Percentiles rank a stretch among this genome's conserved stretches.
Evolutionary conservation across 2,888 invertebrate genomes (phyloP).

Genomic region (Idaea biselata): DNA sequence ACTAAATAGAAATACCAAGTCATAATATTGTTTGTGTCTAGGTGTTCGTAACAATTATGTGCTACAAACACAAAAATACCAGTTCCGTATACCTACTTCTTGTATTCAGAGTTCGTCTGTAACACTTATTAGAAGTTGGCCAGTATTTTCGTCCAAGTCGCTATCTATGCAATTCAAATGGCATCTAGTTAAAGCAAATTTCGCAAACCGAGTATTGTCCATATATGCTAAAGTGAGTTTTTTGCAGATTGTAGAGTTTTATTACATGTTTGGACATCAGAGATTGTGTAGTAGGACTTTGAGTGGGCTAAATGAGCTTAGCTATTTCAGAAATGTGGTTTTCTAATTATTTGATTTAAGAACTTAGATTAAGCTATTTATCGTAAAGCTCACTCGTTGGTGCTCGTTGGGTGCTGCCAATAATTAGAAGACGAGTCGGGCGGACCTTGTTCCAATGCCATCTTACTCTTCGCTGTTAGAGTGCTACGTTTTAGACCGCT

Average conservation of each 20-base stretch:
- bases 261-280: slow-evolving; percentile 13
- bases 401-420: no score
- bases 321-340: slow-evolving; percentile 5
- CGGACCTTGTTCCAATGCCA: no score
- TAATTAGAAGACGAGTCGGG: no score
- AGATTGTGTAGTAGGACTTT: slow-evolving; percentile 8
- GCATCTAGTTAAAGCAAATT: slow-evolving; percentile 33
- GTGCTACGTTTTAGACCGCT: no score
- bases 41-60: neutral
- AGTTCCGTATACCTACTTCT: slow-evolving; percentile 26
- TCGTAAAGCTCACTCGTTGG: no score
- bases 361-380: neutral
- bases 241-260: slow-evolving; percentile 17
- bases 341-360: slow-evolving; percentile 5
- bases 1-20: no score
- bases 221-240: slow-evolving; percentile 13
- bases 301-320: neutral
- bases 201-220: slow-evolving; percentile 27
- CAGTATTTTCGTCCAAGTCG: slow-evolving; percentile 33
- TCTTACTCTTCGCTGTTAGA: no score
- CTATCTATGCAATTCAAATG: slow-evolving; percentile 40
- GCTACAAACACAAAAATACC: neutral
- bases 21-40: neutral
- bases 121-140: slow-evolving; percentile 55
- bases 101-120: slow-evolving; percentile 56